These are phyloP conservation scores for Nomada ferruginata DNA, from an alignment of 2,888 invertebrate species.

Conservation along the genomic window DNA sequence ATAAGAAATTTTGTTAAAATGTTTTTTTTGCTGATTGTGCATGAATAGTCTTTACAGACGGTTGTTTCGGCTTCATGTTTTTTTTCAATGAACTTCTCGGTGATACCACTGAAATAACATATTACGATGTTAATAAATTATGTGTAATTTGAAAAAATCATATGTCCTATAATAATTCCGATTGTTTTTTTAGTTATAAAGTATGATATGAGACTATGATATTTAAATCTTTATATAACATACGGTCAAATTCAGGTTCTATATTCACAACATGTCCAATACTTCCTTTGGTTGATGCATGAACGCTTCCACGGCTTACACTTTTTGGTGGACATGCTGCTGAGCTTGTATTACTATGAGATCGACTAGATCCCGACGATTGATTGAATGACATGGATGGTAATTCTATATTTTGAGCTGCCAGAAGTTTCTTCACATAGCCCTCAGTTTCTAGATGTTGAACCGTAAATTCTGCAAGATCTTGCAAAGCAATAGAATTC, in stretches of 20 bases:
- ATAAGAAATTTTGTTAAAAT: constrained; percentile 22
- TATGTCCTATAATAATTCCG: neutral
- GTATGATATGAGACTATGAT: neutral
- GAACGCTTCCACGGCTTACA: constrained; percentile 57
- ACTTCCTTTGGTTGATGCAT: constrained; percentile 72
- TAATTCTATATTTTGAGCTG: constrained; percentile 78
- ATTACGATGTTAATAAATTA: neutral
- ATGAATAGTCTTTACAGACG: constrained; percentile 1
- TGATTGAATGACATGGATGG: constrained; percentile 73
- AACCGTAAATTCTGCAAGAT: constrained; percentile 85
- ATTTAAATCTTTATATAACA: neutral
- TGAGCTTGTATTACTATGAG: constrained; percentile 65
- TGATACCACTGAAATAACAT: constrained; percentile 42
- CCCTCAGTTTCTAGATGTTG: constrained; percentile 83
- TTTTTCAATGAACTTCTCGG: constrained; percentile 14
- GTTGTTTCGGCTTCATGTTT: constrained; percentile 8
- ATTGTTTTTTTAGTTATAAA: neutral
- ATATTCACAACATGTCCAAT: constrained; percentile 72
- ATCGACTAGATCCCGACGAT: constrained; percentile 69
- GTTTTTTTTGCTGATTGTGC: constrained; percentile 11
- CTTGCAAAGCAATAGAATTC: constrained; percentile 86
- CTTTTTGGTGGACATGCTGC: constrained; percentile 53
- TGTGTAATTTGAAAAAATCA: neutral
- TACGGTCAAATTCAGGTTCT: constrained; percentile 66
- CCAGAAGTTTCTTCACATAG: constrained; percentile 82